Base-by-base conservation (phyloP, 2,113 vertebrate species). In the Raja brachyura region DNA sequence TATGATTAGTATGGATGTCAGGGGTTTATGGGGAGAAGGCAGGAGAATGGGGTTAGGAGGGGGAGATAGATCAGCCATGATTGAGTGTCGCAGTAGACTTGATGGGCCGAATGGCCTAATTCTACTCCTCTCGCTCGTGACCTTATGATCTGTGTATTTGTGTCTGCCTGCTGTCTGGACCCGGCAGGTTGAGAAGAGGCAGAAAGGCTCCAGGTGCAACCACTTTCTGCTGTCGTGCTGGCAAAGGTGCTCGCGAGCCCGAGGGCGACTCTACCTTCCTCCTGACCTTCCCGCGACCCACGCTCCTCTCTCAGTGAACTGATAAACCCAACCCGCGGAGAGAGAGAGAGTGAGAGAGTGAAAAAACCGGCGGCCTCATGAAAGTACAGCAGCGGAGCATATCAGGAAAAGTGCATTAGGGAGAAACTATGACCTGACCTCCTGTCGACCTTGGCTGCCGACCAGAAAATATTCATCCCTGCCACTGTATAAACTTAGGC, bases 331-430 rank as follows among this genome's bases (percentile, higher is more conserved):
- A 16, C 59, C 39, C 39, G 0, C 39, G 3, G 39, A 48, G 39
- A 59, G 66, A 68, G 66, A 16, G 66, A 68, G 66, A 68, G 66
- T 10, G 63, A 66, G 14, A 70, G 68, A 70, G 68, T 18, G 68
- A 14, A 16, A 63, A 88, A 88, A 63, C 28, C 83, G 18, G 83
- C 83, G 56, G 59, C 61, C 28, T 59, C 63, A 88, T 88, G 61
- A 88, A 88, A 88, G 83, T 88, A 59, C 59, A 25, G 61, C 14
- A 31, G 83, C 31, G 31, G 63, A 88, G 83, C 83, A 63, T 88
- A 88, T 88, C 83, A 88, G 83, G 83, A 88, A 48, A n/a, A 88
- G 83, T 88, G 83, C 83, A 88, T 88, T 88, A 88, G 11, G 83
- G 83, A 88, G 59, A 88, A 63, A 63, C 83, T 88, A 88, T 63